phyloP scores from a whole-genome alignment of 2,113 vertebrate species.

The Sigmodon hispidus region DNA sequence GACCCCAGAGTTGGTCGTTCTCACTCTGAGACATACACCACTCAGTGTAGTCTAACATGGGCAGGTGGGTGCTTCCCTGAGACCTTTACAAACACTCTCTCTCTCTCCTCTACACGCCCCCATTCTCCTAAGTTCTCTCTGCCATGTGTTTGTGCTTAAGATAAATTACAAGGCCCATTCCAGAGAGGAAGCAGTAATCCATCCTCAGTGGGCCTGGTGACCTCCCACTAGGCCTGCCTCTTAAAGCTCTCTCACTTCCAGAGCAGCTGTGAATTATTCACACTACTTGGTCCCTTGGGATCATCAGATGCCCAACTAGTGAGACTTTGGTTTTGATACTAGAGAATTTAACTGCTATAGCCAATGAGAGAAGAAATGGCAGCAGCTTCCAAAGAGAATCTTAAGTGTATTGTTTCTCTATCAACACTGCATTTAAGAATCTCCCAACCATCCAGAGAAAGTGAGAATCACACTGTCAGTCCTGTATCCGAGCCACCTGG shows the following conservation, averaged over 20 bases:
- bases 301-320: neutral
- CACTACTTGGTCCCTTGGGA: neutral
- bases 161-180: neutral
- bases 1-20: neutral
- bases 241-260: neutral
- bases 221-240: neutral
- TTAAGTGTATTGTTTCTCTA: neutral
- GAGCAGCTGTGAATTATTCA: neutral
- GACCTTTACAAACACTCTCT: neutral
- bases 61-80: neutral
- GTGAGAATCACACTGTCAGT: neutral
- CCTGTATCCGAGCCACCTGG: neutral
- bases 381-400: neutral
- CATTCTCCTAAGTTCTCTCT: neutral
- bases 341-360: neutral
- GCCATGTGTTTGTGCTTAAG: neutral
- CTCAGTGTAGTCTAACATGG: neutral
- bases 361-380: neutral
- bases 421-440: neutral
- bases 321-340: neutral
- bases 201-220: too few species aligned
- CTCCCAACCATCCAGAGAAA: neutral
- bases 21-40: rapidly evolving
- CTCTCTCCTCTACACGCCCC: neutral
- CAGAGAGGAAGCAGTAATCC: neutral